Base-by-base conservation (phyloP, 2,888 invertebrate species). In the Drosophila formosana region DNA sequence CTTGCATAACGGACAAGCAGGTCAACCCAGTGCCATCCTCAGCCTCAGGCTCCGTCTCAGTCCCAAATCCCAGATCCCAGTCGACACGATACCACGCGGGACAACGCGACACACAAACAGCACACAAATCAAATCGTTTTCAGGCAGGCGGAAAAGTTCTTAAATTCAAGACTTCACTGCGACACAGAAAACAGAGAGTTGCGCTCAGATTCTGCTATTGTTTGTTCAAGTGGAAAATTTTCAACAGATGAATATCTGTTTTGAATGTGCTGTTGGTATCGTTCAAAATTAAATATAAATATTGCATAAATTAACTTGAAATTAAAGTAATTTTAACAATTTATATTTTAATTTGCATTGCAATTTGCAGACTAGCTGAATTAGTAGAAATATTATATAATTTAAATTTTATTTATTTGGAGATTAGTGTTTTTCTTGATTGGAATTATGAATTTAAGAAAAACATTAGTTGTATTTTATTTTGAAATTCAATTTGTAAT, bases 171-270 rank as follows among this genome's bases (percentile, higher is more conserved):
- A 43, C 8, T 43, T 28, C 11, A 32, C 13, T 4, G 4, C 4
- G n/a, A 28, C 28, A 28, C 28, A 18, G 4, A 34, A 32, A 46
- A 28, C 18, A 18, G 13, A 13, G 4, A 39, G 26, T 28, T 13
- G 9, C 9, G 30, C 30, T 30, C 30, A 30, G 30, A 30, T 30
- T 52, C 5, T 18, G 9, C 11, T 26, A 55, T 45, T 55, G 43
- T 43, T 45, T 32, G 66, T 28, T 73, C 41, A 58, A 72, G 49
- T 66, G 52, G 25, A 53, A 30, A 73, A 66, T 77, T 61, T 58
- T 53, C 57, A 73, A 28, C n/a, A 30, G 9, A 41, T 41, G 26
- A 52, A 49, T 50, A n/a, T 18, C 18, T n/a, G 46, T 1, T n/a
- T 3, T 6, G 3, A 26, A 28, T 30, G 6, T 6, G 30, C 30